Base-by-base conservation (phyloP, 2,113 vertebrate species). In the Trematomus loennbergii region DNA sequence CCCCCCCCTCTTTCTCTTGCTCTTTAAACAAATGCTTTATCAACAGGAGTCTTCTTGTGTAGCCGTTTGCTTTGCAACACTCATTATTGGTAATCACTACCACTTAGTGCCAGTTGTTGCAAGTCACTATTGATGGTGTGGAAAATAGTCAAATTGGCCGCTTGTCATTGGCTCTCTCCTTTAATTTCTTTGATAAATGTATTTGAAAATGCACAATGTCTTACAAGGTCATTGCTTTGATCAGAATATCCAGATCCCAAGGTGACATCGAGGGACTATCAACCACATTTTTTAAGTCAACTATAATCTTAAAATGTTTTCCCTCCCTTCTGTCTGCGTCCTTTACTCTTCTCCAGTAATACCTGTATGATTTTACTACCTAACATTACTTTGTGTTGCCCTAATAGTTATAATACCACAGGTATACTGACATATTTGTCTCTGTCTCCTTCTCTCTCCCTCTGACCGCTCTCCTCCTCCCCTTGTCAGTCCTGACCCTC, bases 401-500 rank as follows among this genome's bases (percentile, higher is more conserved):
- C 59, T 64, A 70, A 83, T 76, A 25, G 52, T 78, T 3, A 29
- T 29, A 61, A 49, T 61, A 63, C 70, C 64, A 82, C 91, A 90
- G 83, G 87, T 91, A 78, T 48, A 62, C 68, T 85, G 78, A 84
- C 85, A 78, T 88, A 75, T 87, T 69, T 79, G 64, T 80, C 87
- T 81, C 63, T 52, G 25, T 61, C 72, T 77, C 53, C n/a, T 50
- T 74, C 84, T 79, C 70, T 83, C 78, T 88, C 57, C 33, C 75
- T 66, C 78, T 91, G 90, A 88, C 71, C 86, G 60, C 70, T 89
- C 86, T 90, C 82, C 87, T 92, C 92, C 91, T 95, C 93, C 89
- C 92, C 92, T 94, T 94, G 94, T 94, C 95, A 93, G 88, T 87
- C 82, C 86, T 94, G 95, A 95, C 94, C 95, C 91, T 45, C 50